phyloP scores from a whole-genome alignment of 2,797 vertebrate genomes.

The Amblyraja radiata region DNA sequence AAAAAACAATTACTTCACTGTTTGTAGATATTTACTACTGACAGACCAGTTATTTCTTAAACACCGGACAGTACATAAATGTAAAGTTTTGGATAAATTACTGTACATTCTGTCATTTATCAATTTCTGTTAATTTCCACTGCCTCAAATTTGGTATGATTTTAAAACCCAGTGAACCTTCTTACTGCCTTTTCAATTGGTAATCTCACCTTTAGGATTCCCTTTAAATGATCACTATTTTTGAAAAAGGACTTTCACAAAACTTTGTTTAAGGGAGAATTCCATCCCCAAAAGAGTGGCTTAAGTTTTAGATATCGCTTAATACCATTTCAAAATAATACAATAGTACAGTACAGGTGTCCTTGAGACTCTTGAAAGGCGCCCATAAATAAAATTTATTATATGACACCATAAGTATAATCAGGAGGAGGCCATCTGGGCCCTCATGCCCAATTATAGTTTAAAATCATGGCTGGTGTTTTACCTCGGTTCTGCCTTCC shows the following conservation, averaged over 20 bases:
- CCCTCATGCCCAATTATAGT: no score
- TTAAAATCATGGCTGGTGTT: no score
- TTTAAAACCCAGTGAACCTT: background rate
- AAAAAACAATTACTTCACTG: conserved; percentile 27
- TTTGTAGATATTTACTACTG: background rate
- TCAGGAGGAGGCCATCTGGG: no score
- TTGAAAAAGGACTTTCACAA: background rate
- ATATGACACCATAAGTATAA: no score
- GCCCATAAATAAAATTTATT: no score
- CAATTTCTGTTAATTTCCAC: background rate
- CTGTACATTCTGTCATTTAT: background rate
- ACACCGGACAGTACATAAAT: background rate
- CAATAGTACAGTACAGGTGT: no score
- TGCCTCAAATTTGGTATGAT: background rate
- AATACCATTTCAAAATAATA: no score
- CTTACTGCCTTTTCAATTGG: background rate
- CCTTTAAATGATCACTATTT: background rate
- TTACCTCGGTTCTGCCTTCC: no score
- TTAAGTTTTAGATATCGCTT: background rate
- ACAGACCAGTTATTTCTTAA: background rate
- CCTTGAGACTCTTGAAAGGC: no score
- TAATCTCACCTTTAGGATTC: background rate
- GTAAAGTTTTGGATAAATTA: background rate
- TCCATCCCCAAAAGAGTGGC: background rate
- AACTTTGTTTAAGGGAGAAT: background rate